Evolutionary conservation across 2,888 invertebrate species (phyloP).

Genomic region (Microchrysa polita): DNA sequence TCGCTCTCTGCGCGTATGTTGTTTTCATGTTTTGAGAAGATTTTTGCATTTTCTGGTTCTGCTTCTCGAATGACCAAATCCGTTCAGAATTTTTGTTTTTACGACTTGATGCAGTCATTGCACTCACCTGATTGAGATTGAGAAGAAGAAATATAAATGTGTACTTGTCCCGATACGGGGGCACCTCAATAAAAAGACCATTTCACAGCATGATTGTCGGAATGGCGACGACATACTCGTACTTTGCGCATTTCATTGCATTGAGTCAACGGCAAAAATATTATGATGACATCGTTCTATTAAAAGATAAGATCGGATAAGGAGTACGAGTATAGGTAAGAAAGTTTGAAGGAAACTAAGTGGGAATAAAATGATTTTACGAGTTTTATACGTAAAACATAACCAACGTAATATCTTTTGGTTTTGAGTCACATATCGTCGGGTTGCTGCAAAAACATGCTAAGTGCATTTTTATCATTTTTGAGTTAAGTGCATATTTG

Average conservation of each 20-base stretch:
- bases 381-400: too few species aligned
- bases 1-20: slow-evolving; percentile 29
- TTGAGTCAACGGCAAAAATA: background rate
- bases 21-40: slow-evolving; percentile 31
- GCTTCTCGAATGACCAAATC: slow-evolving; percentile 47
- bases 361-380: too few species aligned
- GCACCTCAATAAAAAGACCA: slow-evolving; percentile 23
- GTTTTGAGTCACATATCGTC: too few species aligned
- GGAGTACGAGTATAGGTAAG: too few species aligned
- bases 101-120: slow-evolving; percentile 39
- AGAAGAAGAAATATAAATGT: background rate
- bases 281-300: too few species aligned
- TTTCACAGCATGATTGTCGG: slow-evolving; percentile 5
- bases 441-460: too few species aligned
- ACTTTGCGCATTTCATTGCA: slow-evolving; percentile 5
- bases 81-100: slow-evolving; percentile 48
- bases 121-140: slow-evolving; percentile 39
- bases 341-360: too few species aligned
- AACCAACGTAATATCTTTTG: too few species aligned
- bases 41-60: slow-evolving; percentile 46
- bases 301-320: too few species aligned
- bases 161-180: background rate
- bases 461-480: too few species aligned
- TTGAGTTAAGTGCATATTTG: too few species aligned
- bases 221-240: background rate